Conservation (phyloP, 2,888 invertebrate species). For the Saturnia japonica region DNA sequence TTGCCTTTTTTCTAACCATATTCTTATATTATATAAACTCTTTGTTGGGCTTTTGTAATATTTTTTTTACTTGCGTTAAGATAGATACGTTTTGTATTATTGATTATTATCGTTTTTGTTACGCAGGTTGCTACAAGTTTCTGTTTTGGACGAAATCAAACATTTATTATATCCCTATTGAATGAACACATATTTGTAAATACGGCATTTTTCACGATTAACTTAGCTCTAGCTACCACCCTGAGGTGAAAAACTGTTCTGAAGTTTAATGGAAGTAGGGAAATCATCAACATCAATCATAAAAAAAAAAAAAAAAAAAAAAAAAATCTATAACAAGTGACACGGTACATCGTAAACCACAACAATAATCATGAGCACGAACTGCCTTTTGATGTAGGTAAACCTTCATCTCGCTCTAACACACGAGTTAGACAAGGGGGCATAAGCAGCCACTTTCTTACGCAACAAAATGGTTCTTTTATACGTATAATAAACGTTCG, state of each 20-base stretch:
- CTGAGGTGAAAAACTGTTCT: not conserved
- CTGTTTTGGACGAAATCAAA: not conserved
- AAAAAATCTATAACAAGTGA: not conserved
- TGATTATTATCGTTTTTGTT: not conserved
- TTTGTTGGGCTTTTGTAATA: conserved; percentile 19
- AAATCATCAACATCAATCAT: not conserved
- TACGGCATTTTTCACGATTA: not conserved
- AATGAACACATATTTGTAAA: no score
- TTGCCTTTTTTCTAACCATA: conserved; percentile 26
- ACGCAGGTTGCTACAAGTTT: not conserved
- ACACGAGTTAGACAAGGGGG: not conserved
- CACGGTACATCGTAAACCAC: not conserved
- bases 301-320: not conserved
- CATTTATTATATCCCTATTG: not conserved
- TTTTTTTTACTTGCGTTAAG: conserved; percentile 9
- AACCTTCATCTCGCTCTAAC: not conserved
- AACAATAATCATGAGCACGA: not conserved
- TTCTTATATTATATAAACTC: conserved; percentile 19
- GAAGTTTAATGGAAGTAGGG: not conserved
- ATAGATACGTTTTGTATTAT: not conserved
- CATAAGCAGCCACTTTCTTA: conserved; percentile 12
- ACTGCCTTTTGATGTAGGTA: not conserved
- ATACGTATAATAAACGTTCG: conserved; percentile 7
- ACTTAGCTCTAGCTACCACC: not conserved
- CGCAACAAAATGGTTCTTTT: conserved; percentile 10